Percentiles rank a stretch among this genome's conserved stretches.
These are phyloP conservation scores for Acropora yongei DNA, from an alignment of 64 coral and sea anemone species.

Conservation along the genomic window DNA sequence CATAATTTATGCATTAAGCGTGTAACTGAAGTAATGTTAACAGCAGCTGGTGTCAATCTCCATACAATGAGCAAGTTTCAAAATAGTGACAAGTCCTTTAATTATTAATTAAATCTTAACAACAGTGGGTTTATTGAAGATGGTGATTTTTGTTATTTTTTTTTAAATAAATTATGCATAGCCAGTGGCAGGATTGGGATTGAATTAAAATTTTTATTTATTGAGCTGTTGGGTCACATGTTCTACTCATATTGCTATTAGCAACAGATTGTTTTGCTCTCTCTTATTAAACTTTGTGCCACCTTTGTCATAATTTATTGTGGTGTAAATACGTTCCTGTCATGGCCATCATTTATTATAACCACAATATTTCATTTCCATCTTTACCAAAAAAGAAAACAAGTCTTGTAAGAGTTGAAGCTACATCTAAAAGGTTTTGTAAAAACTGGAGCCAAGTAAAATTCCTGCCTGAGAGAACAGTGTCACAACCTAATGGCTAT, in stretches of 20 bases:
- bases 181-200: background rate
- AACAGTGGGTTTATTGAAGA: background rate
- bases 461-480: background rate
- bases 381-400: constrained; percentile 8
- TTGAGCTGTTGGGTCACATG: background rate
- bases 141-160: background rate
- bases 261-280: constrained; percentile 38
- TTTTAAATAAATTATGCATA: background rate
- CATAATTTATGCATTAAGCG: no score
- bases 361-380: constrained; percentile 13
- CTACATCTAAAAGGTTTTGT: constrained; percentile 4
- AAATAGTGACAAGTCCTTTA: background rate
- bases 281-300: background rate
- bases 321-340: background rate
- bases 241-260: background rate
- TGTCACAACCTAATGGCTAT: background rate
- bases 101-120: constrained; percentile 1
- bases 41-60: background rate
- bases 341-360: constrained; percentile 6
- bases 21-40: background rate
- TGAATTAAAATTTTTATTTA: background rate
- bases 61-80: background rate
- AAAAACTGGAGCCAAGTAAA: background rate
- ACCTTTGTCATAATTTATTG: background rate
- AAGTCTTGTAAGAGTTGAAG: background rate